A percentile compares a stretch with the other conserved stretches of the same genome.
phyloP scores from a whole-genome alignment of 1,140 invertebrate species.

The Sinella curviseta region DNA sequence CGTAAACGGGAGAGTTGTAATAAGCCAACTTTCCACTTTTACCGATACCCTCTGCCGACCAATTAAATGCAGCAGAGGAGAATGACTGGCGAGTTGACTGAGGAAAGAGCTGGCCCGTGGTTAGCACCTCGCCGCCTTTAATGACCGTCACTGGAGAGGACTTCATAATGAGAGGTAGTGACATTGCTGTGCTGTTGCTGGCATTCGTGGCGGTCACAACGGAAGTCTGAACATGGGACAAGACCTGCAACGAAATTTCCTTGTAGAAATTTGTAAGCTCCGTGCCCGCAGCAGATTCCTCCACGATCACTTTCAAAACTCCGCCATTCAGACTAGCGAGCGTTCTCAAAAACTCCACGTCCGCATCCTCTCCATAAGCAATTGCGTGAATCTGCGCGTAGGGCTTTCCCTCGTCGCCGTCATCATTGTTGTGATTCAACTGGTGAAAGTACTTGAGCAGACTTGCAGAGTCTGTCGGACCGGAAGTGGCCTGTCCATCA shows the following conservation, averaged over 20 bases:
- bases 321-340: not conserved
- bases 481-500: constrained; percentile 17
- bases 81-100: not conserved
- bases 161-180: not conserved
- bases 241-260: not conserved
- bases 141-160: not conserved
- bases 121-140: not conserved
- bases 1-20: not conserved
- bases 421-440: not conserved
- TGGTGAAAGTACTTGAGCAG: not conserved
- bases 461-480: not conserved
- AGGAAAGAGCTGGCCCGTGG: not conserved
- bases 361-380: not conserved
- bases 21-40: not conserved
- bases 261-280: not conserved
- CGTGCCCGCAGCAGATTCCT: not conserved
- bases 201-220: not conserved
- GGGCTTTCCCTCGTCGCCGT: not conserved
- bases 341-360: not conserved
- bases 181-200: not conserved
- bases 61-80: not conserved
- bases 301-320: not conserved
- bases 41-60: not conserved
- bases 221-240: not conserved
- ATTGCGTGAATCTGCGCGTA: not conserved